These are phyloP conservation scores for Microcaecilia unicolor DNA, from an alignment of 2,797 vertebrate species.

Conservation along the genomic window DNA sequence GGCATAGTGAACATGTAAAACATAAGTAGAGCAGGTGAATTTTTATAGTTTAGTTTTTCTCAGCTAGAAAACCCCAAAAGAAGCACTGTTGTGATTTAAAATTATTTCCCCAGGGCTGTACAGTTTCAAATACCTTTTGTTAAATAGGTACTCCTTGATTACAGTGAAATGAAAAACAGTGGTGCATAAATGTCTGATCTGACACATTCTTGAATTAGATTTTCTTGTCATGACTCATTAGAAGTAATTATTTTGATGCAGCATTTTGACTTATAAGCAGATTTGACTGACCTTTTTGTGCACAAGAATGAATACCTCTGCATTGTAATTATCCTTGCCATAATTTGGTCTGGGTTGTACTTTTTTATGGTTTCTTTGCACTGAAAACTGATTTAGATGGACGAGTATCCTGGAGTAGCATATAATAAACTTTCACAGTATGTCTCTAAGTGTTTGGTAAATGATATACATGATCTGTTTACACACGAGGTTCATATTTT, in stretches of 20 bases:
- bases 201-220: conserved; percentile 26
- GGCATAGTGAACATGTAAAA: conserved; percentile 41
- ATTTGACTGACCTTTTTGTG: conserved; percentile 48
- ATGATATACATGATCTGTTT: too few relatives aligned
- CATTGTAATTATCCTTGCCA: conserved; percentile 55
- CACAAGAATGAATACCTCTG: conserved; percentile 54
- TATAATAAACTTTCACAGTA: too few relatives aligned
- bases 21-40: too few relatives aligned
- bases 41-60: too few relatives aligned
- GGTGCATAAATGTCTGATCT: background rate
- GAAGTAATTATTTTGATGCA: conserved; percentile 11
- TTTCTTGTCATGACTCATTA: conserved; percentile 34
- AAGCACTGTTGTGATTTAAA: too few relatives aligned
- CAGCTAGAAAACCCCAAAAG: too few relatives aligned
- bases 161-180: conserved; percentile 7
- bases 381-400: conserved; percentile 48
- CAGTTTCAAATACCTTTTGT: conserved; percentile 24
- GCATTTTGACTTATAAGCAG: conserved; percentile 33
- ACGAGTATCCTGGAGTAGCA: too few relatives aligned
- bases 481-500: too few relatives aligned
- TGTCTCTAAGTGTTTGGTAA: too few relatives aligned
- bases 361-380: conserved; percentile 46
- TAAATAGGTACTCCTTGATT: conserved; percentile 22
- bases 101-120: conserved; percentile 32
- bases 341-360: conserved; percentile 29